Base-by-base conservation (phyloP, 1,140 invertebrate species). In the Drosophila gunungcola region DNA sequence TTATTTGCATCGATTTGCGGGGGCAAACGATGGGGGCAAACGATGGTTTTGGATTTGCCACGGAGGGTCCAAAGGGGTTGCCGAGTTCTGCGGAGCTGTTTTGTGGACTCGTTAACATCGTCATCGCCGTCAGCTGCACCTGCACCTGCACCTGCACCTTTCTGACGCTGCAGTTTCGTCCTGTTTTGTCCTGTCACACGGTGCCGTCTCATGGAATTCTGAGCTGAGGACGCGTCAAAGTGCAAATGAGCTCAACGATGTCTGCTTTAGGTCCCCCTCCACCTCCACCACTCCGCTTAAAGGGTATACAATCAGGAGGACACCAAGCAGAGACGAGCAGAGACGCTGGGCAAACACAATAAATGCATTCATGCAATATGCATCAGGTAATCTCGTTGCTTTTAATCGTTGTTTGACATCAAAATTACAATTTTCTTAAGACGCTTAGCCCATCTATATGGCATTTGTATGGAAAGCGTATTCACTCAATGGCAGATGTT, bases 351-450 rank as follows among this genome's bases (percentile, higher is more conserved):
- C 78, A 86, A 88, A 82, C 83, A 86, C 57, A 62, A 75, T 54
- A 72, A 88, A 89, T 88, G 84, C 76, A 78, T 88, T 88, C 84
- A 88, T 88, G 84, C 84, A 88, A 83, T 88, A 88, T 88, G 84
- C 84, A 91, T 57, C 65, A 89, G 80, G 90, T 91, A 91, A 91
- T 91, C 90, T 90, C 79, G 90, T 90, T 90, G 76, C 84, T 88
- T 91, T 91, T 91, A 91, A 91, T 91, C 90, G 84, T 80, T 91
- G 90, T 91, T 91, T 91, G 83, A 80, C 90, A 91, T 91, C 90
- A 91, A 84, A 91, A 91, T 91, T 91, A 88, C 60, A 88, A 80
- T 84, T 83, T 78, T 80, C 84, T 80, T 80, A 88, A 88, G 83
- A 88, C 68, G 83, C 80, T 76, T 42, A 32, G 34, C 16, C 38